phyloP scores from a whole-genome alignment of 2,888 invertebrate species.

The Agriopis aurantiaria region DNA sequence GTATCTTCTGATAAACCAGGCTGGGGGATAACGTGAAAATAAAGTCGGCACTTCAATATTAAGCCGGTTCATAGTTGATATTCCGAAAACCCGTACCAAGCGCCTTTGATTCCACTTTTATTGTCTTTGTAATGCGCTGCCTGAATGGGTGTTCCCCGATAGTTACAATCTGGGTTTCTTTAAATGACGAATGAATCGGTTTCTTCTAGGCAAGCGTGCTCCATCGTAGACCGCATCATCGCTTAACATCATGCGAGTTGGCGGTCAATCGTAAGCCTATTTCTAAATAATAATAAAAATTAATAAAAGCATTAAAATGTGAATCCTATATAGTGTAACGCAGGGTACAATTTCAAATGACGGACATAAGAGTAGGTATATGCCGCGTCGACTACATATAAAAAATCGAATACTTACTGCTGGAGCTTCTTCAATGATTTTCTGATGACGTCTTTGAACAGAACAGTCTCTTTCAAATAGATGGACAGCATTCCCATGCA shows the following conservation, averaged over 20 bases:
- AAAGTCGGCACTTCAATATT: background rate
- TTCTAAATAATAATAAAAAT: too few species aligned
- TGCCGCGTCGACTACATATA: background rate
- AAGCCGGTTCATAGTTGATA: too few species aligned
- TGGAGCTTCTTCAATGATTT: slow-evolving; percentile 99
- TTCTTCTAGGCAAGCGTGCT: too few species aligned
- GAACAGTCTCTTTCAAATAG: slow-evolving; percentile 99
- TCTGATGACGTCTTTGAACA: slow-evolving; percentile 99
- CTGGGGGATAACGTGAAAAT: slow-evolving; percentile 71
- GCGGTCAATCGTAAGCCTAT: too few species aligned
- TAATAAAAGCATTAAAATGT: background rate
- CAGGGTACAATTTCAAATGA: background rate
- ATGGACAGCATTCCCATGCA: slow-evolving; percentile 96
- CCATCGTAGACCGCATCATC: too few species aligned
- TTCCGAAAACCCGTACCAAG: too few species aligned
- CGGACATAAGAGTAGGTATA: background rate
- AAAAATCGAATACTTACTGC: slow-evolving; percentile 88
- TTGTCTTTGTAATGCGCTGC: too few species aligned
- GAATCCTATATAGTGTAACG: background rate
- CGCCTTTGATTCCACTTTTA: too few species aligned
- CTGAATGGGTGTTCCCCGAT: too few species aligned
- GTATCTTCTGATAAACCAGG: slow-evolving; percentile 93
- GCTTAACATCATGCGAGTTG: too few species aligned
- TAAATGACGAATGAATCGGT: too few species aligned
- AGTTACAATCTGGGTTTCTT: too few species aligned